A percentile compares a stretch with the other conserved stretches of the same genome.
Evolutionary conservation across 2,888 invertebrate species (phyloP).

Genomic region (Scelioninae gen. 1): DNA sequence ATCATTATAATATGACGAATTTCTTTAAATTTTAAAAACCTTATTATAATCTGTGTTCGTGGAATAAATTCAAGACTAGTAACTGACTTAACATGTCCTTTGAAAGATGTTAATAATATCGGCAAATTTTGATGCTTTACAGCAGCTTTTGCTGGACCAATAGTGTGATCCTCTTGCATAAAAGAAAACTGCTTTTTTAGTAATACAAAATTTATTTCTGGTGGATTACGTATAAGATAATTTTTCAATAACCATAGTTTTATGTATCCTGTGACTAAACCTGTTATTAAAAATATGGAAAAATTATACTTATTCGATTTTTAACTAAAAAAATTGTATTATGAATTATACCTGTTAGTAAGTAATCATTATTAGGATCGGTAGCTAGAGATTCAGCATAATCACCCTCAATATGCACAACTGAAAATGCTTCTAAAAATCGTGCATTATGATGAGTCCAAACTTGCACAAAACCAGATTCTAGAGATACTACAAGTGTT

Average conservation of each 20-base stretch:
- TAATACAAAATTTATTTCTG: conserved; percentile 86
- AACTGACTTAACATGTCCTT: conserved; percentile 89
- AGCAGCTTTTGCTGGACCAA: conserved; percentile 89
- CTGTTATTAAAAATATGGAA: conserved; percentile 73
- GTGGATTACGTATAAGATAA: conserved; percentile 85
- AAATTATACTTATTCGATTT: not conserved
- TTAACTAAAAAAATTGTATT: not conserved
- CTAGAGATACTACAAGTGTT: conserved; percentile 89
- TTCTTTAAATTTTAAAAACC: conserved; percentile 83
- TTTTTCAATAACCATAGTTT: conserved; percentile 92
- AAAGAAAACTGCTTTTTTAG: conserved; percentile 90
- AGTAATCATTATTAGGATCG: conserved; percentile 89
- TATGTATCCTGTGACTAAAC: conserved; percentile 89
- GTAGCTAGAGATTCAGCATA: conserved; percentile 89
- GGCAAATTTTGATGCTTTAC: conserved; percentile 87
- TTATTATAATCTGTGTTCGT: conserved; percentile 88
- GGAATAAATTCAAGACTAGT: conserved; percentile 89
- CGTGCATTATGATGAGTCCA: conserved; percentile 94
- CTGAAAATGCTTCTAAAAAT: conserved; percentile 89
- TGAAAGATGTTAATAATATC: conserved; percentile 88
- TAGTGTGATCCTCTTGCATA: conserved; percentile 88
- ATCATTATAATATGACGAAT: not conserved
- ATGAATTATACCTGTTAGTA: conserved; percentile 87
- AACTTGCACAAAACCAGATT: conserved; percentile 90
- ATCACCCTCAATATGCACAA: conserved; percentile 88